Conservation (phyloP, 1,140 invertebrate genomes). For the Eupristina koningsbergeri region DNA sequence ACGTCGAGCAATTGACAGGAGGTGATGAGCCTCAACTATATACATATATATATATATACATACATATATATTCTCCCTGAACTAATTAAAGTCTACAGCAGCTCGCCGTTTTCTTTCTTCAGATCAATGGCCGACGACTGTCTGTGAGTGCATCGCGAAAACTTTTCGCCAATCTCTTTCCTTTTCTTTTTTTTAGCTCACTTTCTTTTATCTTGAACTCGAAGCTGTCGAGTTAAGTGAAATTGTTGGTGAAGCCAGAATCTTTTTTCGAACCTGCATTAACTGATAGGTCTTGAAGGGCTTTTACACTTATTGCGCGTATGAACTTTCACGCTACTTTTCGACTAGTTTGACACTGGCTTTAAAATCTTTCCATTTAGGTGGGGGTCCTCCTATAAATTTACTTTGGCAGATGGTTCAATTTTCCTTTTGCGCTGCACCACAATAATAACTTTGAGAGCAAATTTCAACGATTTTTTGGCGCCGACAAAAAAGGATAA, state of each 20-base stretch:
- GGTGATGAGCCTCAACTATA: conserved; percentile 17
- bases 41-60: too few species aligned
- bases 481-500: neutral
- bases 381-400: neutral
- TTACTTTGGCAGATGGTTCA: conserved; percentile 24
- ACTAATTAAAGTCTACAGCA: conserved; percentile 41
- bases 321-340: conserved; percentile 40
- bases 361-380: conserved; percentile 29
- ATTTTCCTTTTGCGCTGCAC: conserved; percentile 1
- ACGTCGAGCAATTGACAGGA: neutral
- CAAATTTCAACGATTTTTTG: neutral
- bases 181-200: neutral
- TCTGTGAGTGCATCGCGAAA: neutral
- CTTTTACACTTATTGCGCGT: conserved; percentile 46
- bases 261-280: conserved; percentile 42
- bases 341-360: neutral
- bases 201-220: conserved; percentile 32
- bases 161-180: conserved; percentile 21
- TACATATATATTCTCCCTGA: neutral
- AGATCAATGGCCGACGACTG: neutral
- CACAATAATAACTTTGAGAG: conserved; percentile 15
- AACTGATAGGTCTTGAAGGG: conserved; percentile 45
- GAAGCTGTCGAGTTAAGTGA: conserved; percentile 46
- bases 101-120: neutral
- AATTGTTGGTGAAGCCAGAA: conserved; percentile 37